These are phyloP conservation scores for Pseudopleuronectes americanus DNA, from an alignment of 2,797 vertebrate species.

Conservation along the genomic window DNA sequence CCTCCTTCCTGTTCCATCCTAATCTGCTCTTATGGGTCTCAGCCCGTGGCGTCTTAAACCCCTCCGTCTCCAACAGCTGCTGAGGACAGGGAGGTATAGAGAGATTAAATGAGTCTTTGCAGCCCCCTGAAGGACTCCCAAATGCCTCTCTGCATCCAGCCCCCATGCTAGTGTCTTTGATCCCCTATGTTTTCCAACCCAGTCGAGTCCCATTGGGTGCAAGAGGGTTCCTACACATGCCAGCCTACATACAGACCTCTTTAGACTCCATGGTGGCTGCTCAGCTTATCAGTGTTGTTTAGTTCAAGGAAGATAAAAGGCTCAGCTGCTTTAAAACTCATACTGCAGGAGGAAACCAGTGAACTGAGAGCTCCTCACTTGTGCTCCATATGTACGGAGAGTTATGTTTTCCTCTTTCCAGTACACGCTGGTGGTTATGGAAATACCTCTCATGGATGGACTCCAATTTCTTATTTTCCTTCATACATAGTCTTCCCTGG, in stretches of 20 bases:
- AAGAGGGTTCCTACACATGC: slow-evolving; percentile 56
- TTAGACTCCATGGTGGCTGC: slow-evolving; percentile 42
- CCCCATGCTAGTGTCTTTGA: slow-evolving; percentile 71
- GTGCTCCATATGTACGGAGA: slow-evolving; percentile 27
- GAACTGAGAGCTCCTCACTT: slow-evolving; percentile 30
- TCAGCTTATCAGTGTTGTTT: slow-evolving; percentile 49
- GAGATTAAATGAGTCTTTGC: slow-evolving; percentile 77
- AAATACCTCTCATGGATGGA: slow-evolving; percentile 4
- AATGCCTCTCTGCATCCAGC: slow-evolving; percentile 62
- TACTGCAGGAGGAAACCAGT: slow-evolving; percentile 37
- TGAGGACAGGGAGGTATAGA: slow-evolving; percentile 72
- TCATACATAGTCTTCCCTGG: neutral
- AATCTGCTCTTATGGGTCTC: slow-evolving; percentile 78
- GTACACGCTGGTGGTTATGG: neutral
- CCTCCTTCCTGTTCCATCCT: slow-evolving; percentile 63
- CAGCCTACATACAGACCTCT: slow-evolving; percentile 53
- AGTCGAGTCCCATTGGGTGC: slow-evolving; percentile 35
- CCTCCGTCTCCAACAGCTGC: slow-evolving; percentile 77
- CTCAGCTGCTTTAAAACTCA: slow-evolving; percentile 34
- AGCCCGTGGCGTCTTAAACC: slow-evolving; percentile 75
- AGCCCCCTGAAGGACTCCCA: slow-evolving; percentile 70
- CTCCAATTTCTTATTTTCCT: neutral
- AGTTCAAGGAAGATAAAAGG: slow-evolving; percentile 56
- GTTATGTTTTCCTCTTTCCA: slow-evolving; percentile 20
- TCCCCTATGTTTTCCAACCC: slow-evolving; percentile 58